phyloP scores from a whole-genome alignment of 2,888 invertebrate species.

The Rhopalosiphum nymphaeae region DNA sequence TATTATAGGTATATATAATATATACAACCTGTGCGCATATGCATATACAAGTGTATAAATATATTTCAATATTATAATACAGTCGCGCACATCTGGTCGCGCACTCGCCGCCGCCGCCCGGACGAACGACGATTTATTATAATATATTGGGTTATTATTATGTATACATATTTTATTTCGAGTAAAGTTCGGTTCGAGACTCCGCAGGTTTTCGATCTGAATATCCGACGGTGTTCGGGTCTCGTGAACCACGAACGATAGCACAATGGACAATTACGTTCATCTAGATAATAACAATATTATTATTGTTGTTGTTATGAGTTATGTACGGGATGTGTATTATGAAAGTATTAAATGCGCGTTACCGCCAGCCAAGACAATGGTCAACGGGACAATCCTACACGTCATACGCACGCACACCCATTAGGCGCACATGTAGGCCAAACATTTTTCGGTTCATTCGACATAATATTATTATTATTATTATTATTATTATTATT shows the following conservation, averaged over 20 bases:
- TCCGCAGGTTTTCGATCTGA: not conserved
- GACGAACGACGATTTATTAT: not conserved
- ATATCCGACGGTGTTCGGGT: not conserved
- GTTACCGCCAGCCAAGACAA: slow-evolving; percentile 24
- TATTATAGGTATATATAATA: not conserved
- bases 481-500: too few species aligned
- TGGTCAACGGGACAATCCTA: slow-evolving; percentile 44
- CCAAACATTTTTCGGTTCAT: not conserved
- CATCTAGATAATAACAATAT: slow-evolving; percentile 14
- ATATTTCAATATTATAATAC: not conserved
- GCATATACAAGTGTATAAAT: not conserved
- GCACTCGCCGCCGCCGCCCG: not conserved
- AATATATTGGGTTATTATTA: not conserved
- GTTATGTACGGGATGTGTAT: not conserved
- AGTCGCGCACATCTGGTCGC: not conserved
- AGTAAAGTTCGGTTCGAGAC: not conserved
- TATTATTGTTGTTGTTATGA: not conserved
- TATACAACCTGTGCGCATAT: not conserved
- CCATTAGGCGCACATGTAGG: not conserved
- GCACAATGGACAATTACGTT: slow-evolving; percentile 34
- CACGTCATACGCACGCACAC: not conserved
- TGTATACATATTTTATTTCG: not conserved
- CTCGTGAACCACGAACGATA: slow-evolving; percentile 5
- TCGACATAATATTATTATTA: not conserved
- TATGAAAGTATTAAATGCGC: slow-evolving; percentile 16